A percentile compares a stretch with the other conserved stretches of the same genome.
Conservation (phyloP, 2,888 invertebrate genomes). For the Melanostoma scalare region DNA sequence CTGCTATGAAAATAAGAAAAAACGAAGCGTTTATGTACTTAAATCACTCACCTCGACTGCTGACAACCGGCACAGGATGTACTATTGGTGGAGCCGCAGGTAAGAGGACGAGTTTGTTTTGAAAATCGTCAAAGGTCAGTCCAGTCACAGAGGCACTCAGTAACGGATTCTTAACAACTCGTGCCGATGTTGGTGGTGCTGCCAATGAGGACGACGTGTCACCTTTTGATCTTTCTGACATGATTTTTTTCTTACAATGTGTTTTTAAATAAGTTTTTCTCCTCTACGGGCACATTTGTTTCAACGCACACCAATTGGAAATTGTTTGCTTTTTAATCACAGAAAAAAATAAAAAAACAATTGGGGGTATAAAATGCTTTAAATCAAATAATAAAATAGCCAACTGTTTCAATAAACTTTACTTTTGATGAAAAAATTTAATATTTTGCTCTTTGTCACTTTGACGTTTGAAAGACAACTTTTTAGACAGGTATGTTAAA, state of each 20-base stretch:
- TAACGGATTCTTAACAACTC: conserved; percentile 86
- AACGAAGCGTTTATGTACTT: background rate
- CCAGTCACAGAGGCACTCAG: conserved; percentile 89
- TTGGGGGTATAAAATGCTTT: conserved; percentile 3
- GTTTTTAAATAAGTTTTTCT: background rate
- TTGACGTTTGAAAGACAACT: conserved; percentile 32
- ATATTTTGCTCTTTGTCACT: conserved; percentile 44
- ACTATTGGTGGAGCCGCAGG: conserved; percentile 84
- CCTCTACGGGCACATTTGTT: background rate
- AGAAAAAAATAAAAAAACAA: background rate
- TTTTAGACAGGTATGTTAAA: conserved; percentile 16
- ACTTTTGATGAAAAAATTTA: conserved; percentile 8
- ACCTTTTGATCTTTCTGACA: conserved; percentile 81
- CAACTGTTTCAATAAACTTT: conserved; percentile 29
- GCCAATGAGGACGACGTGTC: conserved; percentile 79
- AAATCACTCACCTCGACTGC: conserved; percentile 58
- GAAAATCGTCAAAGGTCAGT: conserved; percentile 88
- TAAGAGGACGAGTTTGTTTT: conserved; percentile 87
- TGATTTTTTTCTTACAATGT: conserved; percentile 59
- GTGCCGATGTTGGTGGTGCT: conserved; percentile 75
- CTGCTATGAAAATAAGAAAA: conserved; percentile 9
- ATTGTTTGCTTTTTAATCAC: conserved; percentile 7
- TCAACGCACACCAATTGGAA: background rate
- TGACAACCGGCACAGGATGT: conserved; percentile 72
- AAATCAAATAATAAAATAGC: conserved; percentile 3